Evolutionary conservation across 2,113 vertebrate species (phyloP), one percentile per base, ranked within the genome.

Genomic region (Melozone crissalis): DNA sequence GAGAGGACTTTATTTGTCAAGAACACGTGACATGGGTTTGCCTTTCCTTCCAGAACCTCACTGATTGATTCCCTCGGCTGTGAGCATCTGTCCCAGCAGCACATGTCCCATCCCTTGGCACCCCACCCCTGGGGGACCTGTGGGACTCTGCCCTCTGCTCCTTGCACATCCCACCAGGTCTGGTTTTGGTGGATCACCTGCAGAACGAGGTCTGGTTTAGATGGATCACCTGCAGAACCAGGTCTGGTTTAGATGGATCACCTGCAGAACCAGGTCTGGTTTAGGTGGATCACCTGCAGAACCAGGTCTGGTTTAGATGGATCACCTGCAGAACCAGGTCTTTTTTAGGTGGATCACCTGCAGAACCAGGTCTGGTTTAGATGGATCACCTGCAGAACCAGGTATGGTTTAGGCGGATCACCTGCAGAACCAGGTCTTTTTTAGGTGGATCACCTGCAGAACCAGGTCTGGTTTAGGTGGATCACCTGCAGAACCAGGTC

Each of bases 1-100:
- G 33, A 49, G 35, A 79, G 57, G 41, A 65, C 17, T 94, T 92
- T 89, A 95, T 96, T 94, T 63, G 41, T 62, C 28, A 57, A 58
- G 66, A 81, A n/a, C 76, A 30, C 0, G 11, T 57, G 76, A 39
- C 52, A 37, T 0, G 2, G 55, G 51, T 27, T 74, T 47, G 37
- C 5, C 65, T 86, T 86, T 73, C 43, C 68, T 46, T 74, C 55
- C 7, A 3, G 65, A 46, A 33, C 15, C n/a, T 35, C 63, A 6
- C 3, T 1, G 43, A 37, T 11, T 11, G 39, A 39, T 49, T 33
- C n/a, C 82, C 75, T 33, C 0, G 5, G 79, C 28, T 15, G 41
- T 11, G 58, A 44, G 82, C 23, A 1, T 23, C 33, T 14, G 39
- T 47, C 57, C 89, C 75, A 26, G 84, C 72, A 75, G 86, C 71